These are phyloP conservation scores for Meloidogyne exigua DNA, from an alignment of 1,140 invertebrate genomes.

Conservation along the genomic window DNA sequence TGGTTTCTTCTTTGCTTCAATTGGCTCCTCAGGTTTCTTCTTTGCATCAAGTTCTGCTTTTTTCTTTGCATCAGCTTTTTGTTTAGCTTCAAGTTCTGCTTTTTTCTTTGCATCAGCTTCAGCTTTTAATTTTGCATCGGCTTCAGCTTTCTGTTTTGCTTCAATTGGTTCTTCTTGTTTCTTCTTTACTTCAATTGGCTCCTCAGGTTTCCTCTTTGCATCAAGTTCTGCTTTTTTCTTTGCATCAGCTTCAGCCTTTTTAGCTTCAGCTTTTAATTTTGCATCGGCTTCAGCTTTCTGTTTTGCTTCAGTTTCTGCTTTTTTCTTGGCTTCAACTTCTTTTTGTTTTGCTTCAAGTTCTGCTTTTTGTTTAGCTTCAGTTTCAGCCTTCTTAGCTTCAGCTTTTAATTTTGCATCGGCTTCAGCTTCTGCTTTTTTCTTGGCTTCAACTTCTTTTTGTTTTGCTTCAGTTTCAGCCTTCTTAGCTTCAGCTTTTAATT, in stretches of 20 bases:
- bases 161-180: not conserved
- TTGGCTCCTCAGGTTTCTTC: not conserved
- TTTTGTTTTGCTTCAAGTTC: too few relatives aligned
- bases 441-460: too few relatives aligned
- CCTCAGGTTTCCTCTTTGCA: conserved; percentile 13
- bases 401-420: not conserved
- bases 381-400: not conserved
- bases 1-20: not conserved
- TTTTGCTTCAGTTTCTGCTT: not conserved
- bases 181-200: too few relatives aligned
- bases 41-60: not conserved
- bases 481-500: not conserved
- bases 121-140: not conserved
- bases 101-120: not conserved
- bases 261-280: not conserved
- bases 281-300: not conserved
- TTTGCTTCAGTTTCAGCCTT: not conserved
- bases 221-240: conserved; percentile 25
- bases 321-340: not conserved
- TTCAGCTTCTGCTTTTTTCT: not conserved
- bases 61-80: too few relatives aligned
- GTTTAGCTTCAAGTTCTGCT: too few relatives aligned
- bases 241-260: not conserved
- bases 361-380: too few relatives aligned
- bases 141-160: not conserved